These are phyloP conservation scores for Erpornis zantholeuca DNA, from an alignment of 2,113 vertebrate species.

Conservation along the genomic window DNA sequence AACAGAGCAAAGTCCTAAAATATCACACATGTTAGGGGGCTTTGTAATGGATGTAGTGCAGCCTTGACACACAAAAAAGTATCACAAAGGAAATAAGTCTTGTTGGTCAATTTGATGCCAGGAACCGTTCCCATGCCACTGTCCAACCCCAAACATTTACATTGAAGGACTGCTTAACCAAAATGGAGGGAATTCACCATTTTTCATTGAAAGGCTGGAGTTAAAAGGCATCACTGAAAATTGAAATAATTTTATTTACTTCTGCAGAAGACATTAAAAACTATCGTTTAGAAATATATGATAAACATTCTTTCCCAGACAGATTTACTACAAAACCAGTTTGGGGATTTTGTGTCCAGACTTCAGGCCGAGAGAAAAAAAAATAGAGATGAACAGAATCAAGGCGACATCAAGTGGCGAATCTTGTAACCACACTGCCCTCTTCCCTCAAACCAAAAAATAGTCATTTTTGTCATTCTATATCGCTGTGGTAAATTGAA, in stretches of 20 bases:
- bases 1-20: not conserved
- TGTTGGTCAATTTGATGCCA: not conserved
- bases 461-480: not conserved
- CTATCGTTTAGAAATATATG: not conserved
- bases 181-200: not conserved
- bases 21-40: not conserved
- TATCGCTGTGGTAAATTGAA: not conserved
- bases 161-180: not conserved
- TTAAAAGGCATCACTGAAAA: not conserved
- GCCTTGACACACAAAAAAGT: not conserved
- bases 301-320: not conserved
- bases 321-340: not conserved
- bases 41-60: not conserved
- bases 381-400: not conserved
- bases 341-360: not conserved
- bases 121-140: not conserved
- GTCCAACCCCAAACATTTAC: not conserved
- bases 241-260: not conserved
- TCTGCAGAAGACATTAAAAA: not conserved
- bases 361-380: not conserved
- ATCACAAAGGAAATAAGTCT: not conserved
- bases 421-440: not conserved
- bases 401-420: constrained; percentile 57
- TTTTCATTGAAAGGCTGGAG: not conserved
- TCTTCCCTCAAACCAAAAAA: not conserved